Conservation (phyloP, 1,140 invertebrate genomes). For the Cyrtorhinus lividipennis region DNA sequence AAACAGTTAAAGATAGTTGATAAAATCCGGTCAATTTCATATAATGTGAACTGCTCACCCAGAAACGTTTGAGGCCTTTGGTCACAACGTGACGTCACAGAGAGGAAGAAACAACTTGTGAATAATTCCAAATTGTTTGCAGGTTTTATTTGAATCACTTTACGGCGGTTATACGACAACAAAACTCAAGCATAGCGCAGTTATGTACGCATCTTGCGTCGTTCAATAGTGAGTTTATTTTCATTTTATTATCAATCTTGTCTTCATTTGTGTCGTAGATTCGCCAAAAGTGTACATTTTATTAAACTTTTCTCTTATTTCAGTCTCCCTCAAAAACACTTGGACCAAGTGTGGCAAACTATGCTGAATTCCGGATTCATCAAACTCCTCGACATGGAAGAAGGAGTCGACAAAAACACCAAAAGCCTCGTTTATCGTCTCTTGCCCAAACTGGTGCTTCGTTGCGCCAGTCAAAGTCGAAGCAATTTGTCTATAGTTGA, state of each 20-base stretch:
- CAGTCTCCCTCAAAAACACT: constrained; percentile 42
- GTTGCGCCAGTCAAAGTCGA: constrained; percentile 24
- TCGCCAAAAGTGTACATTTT: background rate
- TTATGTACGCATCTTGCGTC: constrained; percentile 69
- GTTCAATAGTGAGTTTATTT: constrained; percentile 35
- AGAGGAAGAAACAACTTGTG: too few relatives aligned
- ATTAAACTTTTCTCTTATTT: constrained; percentile 29
- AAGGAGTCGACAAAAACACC: constrained; percentile 31
- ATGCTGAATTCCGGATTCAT: constrained; percentile 48
- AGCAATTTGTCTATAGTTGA: constrained; percentile 1
- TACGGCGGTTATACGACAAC: constrained; percentile 70
- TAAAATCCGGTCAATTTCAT: too few relatives aligned
- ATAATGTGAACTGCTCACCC: too few relatives aligned
- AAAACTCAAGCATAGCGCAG: constrained; percentile 60
- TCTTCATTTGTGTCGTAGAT: background rate
- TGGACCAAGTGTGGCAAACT: constrained; percentile 45
- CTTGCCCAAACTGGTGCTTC: constrained; percentile 30
- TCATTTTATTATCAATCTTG: too few relatives aligned
- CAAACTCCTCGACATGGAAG: constrained; percentile 48
- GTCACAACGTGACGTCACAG: too few relatives aligned
- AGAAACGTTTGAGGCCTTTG: too few relatives aligned
- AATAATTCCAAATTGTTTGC: too few relatives aligned
- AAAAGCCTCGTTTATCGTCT: constrained; percentile 21
- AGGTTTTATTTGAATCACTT: constrained; percentile 75
- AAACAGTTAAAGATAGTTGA: too few relatives aligned